Percentiles rank a stretch among this genome's conserved stretches.
Evolutionary conservation across 2,888 invertebrate genomes (phyloP).

Genomic region (Ephialtes manifestator): DNA sequence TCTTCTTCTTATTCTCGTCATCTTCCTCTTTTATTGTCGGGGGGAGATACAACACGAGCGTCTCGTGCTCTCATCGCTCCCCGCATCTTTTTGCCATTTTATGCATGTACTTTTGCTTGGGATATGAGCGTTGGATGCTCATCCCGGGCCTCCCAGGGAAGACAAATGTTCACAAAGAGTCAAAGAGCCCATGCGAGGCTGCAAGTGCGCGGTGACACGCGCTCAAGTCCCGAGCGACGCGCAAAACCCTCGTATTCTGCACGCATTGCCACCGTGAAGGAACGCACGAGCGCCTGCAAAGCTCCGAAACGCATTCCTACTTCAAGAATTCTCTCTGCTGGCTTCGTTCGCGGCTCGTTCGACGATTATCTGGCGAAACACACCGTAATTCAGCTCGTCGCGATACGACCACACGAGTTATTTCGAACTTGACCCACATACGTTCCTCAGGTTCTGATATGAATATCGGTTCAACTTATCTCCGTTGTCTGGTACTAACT

Average conservation of each 20-base stretch:
- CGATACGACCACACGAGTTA: constrained; percentile 73
- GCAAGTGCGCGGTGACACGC: constrained; percentile 40
- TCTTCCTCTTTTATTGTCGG: constrained; percentile 11
- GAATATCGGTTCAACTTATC: constrained; percentile 1
- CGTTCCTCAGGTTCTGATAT: not conserved
- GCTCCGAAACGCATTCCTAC: constrained; percentile 41
- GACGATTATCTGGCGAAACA: constrained; percentile 64
- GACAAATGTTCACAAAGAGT: constrained; percentile 74
- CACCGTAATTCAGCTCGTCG: constrained; percentile 43
- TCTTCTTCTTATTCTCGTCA: constrained; percentile 10
- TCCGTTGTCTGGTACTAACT: not conserved
- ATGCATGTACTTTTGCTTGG: not conserved
- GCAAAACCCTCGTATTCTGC: constrained; percentile 36
- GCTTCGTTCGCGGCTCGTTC: constrained; percentile 65
- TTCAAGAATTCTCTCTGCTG: constrained; percentile 51
- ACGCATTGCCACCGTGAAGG: constrained; percentile 60
- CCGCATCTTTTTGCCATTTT: constrained; percentile 7
- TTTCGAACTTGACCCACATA: constrained; percentile 61
- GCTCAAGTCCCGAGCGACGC: constrained; percentile 12
- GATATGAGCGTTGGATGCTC: constrained; percentile 1
- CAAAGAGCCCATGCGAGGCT: constrained; percentile 47
- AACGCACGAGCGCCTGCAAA: constrained; percentile 28
- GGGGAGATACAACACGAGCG: not conserved
- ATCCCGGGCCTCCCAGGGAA: constrained; percentile 65
- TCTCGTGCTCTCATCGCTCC: constrained; percentile 15